A percentile compares a stretch with the other conserved stretches of the same genome.
phyloP scores from a whole-genome alignment of 64 coral and sea anemone species.

The Trachythela sp. region DNA sequence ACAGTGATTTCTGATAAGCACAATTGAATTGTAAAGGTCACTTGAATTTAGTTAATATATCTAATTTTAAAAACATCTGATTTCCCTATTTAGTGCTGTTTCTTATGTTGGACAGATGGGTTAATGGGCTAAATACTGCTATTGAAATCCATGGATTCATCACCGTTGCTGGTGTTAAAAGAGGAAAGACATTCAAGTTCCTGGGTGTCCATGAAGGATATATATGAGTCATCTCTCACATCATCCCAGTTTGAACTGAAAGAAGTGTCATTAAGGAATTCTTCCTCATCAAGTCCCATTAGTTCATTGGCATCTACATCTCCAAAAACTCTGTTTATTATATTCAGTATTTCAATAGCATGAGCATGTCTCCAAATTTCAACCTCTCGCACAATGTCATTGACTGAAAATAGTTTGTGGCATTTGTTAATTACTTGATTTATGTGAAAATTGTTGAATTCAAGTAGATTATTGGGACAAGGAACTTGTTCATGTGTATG shows the following conservation, averaged over 20 bases:
- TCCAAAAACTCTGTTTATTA: background rate
- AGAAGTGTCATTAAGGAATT: background rate
- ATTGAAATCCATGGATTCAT: background rate
- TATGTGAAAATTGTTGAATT: slow-evolving; percentile 15
- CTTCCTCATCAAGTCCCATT: background rate
- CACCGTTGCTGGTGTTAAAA: background rate
- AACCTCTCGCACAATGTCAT: background rate
- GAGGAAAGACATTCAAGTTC: background rate
- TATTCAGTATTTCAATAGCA: background rate
- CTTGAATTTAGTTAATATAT: too few relatives aligned
- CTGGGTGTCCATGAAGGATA: background rate
- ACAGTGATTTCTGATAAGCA: too few relatives aligned
- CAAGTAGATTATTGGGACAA: background rate
- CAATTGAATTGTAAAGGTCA: too few relatives aligned
- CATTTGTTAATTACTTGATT: slow-evolving; percentile 13
- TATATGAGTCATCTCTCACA: background rate
- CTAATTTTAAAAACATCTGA: too few relatives aligned
- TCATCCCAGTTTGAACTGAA: background rate
- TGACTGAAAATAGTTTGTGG: background rate
- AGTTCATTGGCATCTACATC: background rate
- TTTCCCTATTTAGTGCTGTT: too few relatives aligned
- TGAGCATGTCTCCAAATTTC: background rate
- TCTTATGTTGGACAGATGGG: background rate
- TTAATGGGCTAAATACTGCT: background rate
- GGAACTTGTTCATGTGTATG: background rate